Conservation (phyloP, 2,888 invertebrate species). For the Melanostoma mellinum region DNA sequence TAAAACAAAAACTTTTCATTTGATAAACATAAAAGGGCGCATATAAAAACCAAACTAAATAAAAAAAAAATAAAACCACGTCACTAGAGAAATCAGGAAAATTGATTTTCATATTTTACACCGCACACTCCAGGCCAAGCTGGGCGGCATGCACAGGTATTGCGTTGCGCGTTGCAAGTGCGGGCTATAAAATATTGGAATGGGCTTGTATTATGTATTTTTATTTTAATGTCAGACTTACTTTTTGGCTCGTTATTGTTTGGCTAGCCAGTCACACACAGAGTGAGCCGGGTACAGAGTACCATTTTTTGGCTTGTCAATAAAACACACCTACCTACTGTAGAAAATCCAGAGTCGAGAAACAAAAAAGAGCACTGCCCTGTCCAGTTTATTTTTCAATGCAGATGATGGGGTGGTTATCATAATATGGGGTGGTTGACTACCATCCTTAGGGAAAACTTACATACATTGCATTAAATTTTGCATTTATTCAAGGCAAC, state of each 20-base stretch:
- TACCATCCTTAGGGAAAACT: slow-evolving; percentile 16
- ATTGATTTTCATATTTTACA: slow-evolving; percentile 69
- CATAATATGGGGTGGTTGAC: slow-evolving; percentile 37
- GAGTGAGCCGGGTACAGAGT: slow-evolving; percentile 34
- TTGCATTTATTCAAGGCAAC: slow-evolving; percentile 30
- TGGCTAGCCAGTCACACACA: slow-evolving; percentile 59
- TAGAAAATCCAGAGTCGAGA: slow-evolving; percentile 26
- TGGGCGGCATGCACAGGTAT: not conserved
- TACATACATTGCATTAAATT: slow-evolving; percentile 43
- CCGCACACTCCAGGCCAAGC: not conserved
- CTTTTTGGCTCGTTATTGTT: slow-evolving; percentile 49
- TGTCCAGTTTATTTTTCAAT: slow-evolving; percentile 31
- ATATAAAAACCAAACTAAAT: not conserved
- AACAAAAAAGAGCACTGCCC: slow-evolving; percentile 23
- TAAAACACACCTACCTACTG: slow-evolving; percentile 45
- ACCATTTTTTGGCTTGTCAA: slow-evolving; percentile 61
- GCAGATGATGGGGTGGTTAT: slow-evolving; percentile 24
- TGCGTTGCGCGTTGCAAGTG: no score
- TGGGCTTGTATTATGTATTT: slow-evolving; percentile 18
- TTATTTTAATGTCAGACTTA: slow-evolving; percentile 13
- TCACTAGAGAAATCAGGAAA: slow-evolving; percentile 68
- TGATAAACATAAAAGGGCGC: slow-evolving; percentile 35
- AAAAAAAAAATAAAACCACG: slow-evolving; percentile 39
- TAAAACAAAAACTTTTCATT: no score
- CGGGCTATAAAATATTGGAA: not conserved